Base-by-base conservation (phyloP, 1,140 invertebrate genomes). In the Drosophila seguyi region DNA sequence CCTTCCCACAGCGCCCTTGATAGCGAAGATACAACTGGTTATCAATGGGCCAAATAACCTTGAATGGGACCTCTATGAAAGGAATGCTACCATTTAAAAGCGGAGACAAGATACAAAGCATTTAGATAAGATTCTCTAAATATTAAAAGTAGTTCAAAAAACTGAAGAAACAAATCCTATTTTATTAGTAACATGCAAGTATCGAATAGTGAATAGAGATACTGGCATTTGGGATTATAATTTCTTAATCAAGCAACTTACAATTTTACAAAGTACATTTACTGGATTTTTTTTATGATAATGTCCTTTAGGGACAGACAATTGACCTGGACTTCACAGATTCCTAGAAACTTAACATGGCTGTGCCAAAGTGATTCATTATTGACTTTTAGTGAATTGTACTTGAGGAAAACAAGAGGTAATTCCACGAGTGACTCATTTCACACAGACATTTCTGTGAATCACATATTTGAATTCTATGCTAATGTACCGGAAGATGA, bases 401-500 rank as follows among this genome's bases (percentile, higher is more conserved):
- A 62, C 36, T 25, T 41, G 42, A 13, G 22, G 11, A 48, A 44
- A 52, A 18, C 29, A 8, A 16, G 2, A 52, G 36, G 45, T 44
- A 50, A 48, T 63, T 42, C 20, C 5, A 8, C 22, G 10, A 65
- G 10, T 69, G 61, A 69, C 7, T 68, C 38, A 63, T n/a, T 41
- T 6, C 6, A 6, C 8, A 11, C 10, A 36, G 18, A 44, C 38
- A 65, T 22, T 47, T 53, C n/a, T 11, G 47, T 41, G 59, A 62
- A 16, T 53, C 59, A 62, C 25, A 11, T 14, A 39, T 58, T 58
- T 58, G 18, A 58, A 58, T 58, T 38, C n/a, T n/a, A 44, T 69
- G 47, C 38, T 66, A 44, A 44, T 53, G 61, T n/a, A 53, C 59
- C 31, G 59, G 59, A 61, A 66, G 47, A 48, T 16, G n/a, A 69